These are phyloP conservation scores for Gobiocypris rarus DNA, from an alignment of 2,113 vertebrate genomes.

Conservation along the genomic window DNA sequence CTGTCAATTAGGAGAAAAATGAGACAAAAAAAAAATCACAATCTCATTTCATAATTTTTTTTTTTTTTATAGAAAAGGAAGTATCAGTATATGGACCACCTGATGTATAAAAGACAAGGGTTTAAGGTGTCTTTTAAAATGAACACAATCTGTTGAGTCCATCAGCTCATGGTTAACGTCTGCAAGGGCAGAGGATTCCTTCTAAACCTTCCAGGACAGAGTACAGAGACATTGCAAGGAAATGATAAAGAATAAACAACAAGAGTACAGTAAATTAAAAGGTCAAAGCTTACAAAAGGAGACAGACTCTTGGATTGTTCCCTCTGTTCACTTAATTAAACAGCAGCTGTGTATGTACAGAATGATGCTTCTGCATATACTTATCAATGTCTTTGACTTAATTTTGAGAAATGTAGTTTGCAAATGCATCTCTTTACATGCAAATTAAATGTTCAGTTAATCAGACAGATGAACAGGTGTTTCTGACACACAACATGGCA, in stretches of 20 bases:
- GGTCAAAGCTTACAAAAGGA: background rate
- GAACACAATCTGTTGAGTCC: background rate
- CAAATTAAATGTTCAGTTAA: background rate
- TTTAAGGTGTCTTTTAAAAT: background rate
- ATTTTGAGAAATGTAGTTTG: background rate
- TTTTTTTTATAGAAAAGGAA: background rate
- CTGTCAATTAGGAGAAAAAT: background rate
- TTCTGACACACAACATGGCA: background rate
- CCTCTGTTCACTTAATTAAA: background rate
- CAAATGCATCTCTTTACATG: background rate
- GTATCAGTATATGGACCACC: background rate
- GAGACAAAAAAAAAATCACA: background rate
- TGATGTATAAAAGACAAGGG: background rate
- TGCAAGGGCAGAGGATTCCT: background rate
- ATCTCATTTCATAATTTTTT: background rate
- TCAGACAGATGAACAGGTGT: background rate
- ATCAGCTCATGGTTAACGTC: slow-evolving; percentile 4
- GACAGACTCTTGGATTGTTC: background rate
- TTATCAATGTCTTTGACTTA: background rate
- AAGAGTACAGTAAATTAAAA: background rate
- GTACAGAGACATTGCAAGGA: background rate
- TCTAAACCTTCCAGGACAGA: background rate
- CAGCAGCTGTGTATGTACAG: background rate
- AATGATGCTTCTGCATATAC: background rate
- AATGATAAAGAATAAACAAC: background rate